These are phyloP conservation scores for Arion vulgaris DNA, from an alignment of 1,140 invertebrate genomes.

Conservation along the genomic window DNA sequence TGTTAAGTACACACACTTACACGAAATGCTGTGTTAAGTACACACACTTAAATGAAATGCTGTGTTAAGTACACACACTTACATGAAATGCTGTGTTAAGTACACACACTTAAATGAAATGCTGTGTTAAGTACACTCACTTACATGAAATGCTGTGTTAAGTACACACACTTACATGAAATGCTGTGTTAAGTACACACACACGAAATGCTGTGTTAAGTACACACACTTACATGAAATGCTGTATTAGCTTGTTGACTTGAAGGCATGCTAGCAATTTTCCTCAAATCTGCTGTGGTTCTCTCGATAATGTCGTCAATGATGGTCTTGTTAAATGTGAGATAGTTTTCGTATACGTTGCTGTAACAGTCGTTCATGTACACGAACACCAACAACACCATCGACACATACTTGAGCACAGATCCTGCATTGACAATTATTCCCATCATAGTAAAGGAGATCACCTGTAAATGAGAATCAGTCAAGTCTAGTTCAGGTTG, in stretches of 20 bases:
- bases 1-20: too few species aligned
- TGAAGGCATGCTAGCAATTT: constrained; percentile 67
- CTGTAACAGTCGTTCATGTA: constrained; percentile 72
- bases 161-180: too few species aligned
- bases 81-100: too few species aligned
- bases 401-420: constrained; percentile 68
- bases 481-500: neutral
- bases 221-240: constrained; percentile 54
- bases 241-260: constrained; percentile 67
- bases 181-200: too few species aligned
- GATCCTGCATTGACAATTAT: constrained; percentile 70
- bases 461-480: constrained; percentile 37
- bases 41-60: too few species aligned
- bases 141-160: too few species aligned
- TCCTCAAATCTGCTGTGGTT: constrained; percentile 66
- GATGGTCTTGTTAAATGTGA: constrained; percentile 67
- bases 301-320: constrained; percentile 69
- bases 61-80: too few species aligned
- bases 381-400: constrained; percentile 67
- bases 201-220: too few species aligned
- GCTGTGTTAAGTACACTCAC: too few species aligned
- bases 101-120: too few species aligned
- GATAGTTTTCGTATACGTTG: constrained; percentile 70
- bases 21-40: too few species aligned
- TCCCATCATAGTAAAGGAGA: constrained; percentile 71